phyloP scores from a whole-genome alignment of 2,888 invertebrate species.

The Balanococcus diminutus region DNA sequence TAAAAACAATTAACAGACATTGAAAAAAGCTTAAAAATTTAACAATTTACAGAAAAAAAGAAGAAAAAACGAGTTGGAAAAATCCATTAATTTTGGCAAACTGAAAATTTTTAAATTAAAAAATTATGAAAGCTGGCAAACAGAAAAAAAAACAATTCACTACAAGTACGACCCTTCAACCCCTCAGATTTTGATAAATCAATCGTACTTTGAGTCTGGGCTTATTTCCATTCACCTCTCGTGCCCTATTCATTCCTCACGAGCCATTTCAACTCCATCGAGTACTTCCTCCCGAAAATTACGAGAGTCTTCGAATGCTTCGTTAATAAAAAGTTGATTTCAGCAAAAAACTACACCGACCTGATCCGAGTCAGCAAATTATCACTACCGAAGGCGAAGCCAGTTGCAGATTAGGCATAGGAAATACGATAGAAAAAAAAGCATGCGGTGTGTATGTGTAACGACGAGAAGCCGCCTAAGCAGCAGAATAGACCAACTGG shows the following conservation, averaged over 20 bases:
- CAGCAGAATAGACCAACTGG: too few species aligned
- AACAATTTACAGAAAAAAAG: too few species aligned
- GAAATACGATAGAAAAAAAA: background rate
- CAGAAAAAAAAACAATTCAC: too few species aligned
- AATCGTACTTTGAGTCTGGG: background rate
- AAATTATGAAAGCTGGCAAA: too few species aligned
- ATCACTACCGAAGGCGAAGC: background rate
- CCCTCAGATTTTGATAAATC: background rate
- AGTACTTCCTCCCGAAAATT: background rate
- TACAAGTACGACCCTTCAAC: too few species aligned
- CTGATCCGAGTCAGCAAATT: background rate
- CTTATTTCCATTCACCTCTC: background rate
- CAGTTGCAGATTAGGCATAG: background rate
- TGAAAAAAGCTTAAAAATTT: too few species aligned
- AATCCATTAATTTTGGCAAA: too few species aligned
- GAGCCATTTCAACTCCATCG: background rate
- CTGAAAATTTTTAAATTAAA: too few species aligned
- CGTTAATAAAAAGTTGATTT: too few species aligned
- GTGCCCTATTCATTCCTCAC: background rate
- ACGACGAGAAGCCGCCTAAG: background rate
- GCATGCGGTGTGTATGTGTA: too few species aligned
- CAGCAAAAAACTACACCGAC: background rate
- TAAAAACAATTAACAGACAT: too few species aligned
- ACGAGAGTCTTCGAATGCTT: background rate
- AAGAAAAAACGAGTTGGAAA: too few species aligned